Evolutionary conservation across 2,888 invertebrate species (phyloP).

Genomic region (Macroteleia sp.): DNA sequence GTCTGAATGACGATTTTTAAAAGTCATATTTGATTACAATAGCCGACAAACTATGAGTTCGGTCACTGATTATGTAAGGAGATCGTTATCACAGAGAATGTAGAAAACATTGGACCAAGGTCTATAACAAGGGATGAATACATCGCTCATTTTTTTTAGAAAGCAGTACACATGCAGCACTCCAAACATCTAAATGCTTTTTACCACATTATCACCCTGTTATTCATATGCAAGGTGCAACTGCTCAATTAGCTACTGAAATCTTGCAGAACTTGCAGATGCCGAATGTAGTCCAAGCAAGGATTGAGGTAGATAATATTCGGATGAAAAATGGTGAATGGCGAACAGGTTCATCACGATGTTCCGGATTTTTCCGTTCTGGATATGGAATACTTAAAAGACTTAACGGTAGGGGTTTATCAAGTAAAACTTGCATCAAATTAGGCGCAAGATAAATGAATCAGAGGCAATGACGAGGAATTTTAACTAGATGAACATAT

Average conservation of each 20-base stretch:
- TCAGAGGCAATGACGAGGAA: conserved; percentile 36
- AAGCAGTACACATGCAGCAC: conserved; percentile 26
- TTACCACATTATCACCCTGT: conserved; percentile 18
- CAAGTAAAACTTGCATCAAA: conserved; percentile 38
- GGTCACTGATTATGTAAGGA: too few species aligned
- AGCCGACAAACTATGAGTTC: too few species aligned
- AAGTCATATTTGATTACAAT: too few species aligned
- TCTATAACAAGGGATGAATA: too few species aligned
- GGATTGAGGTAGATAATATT: conserved; percentile 42
- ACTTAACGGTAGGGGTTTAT: conserved; percentile 43
- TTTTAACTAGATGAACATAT: conserved; percentile 34
- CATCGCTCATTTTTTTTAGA: conserved; percentile 24
- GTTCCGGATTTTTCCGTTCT: conserved; percentile 40
- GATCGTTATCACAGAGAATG: too few species aligned
- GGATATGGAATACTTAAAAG: conserved; percentile 28
- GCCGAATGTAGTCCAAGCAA: conserved; percentile 39
- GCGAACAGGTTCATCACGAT: conserved; percentile 15
- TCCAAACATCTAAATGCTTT: background rate
- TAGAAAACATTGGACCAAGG: too few species aligned
- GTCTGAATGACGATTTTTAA: too few species aligned
- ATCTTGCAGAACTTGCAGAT: conserved; percentile 12
- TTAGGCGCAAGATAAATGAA: conserved; percentile 40
- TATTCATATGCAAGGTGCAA: conserved; percentile 33
- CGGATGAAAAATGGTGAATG: conserved; percentile 31
- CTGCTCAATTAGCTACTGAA: conserved; percentile 22